Evolutionary conservation across 92 coral and sea anemone genomes (phyloP).

Genomic region (Ricordea florida): DNA sequence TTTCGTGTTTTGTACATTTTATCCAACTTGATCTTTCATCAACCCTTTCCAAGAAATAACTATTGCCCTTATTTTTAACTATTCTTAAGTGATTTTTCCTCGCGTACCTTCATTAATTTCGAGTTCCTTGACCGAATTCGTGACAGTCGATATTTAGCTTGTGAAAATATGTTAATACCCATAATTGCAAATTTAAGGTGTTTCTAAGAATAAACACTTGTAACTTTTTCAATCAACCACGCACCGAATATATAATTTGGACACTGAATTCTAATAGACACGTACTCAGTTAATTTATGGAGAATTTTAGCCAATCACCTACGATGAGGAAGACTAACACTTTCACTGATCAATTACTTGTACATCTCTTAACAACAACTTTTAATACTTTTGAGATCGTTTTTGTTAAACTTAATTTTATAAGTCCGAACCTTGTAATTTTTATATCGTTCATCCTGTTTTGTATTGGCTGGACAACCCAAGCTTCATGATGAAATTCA

Average conservation of each 20-base stretch:
- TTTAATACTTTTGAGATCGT: too few relatives aligned
- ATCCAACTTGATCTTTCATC: too few relatives aligned
- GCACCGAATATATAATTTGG: neutral
- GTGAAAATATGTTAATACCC: neutral
- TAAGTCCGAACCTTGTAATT: neutral
- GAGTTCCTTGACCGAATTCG: neutral
- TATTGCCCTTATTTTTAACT: neutral
- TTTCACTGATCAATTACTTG: neutral
- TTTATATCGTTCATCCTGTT: neutral
- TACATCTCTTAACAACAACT: neutral
- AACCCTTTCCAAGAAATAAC: neutral
- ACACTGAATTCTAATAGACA: neutral
- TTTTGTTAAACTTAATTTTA: neutral
- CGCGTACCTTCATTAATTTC: neutral
- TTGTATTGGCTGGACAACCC: neutral
- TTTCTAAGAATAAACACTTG: neutral
- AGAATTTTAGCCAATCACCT: too few relatives aligned
- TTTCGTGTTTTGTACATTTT: too few relatives aligned
- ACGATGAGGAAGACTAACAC: neutral
- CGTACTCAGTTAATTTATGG: neutral
- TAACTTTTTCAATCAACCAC: neutral
- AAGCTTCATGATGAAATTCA: neutral
- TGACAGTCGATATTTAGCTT: neutral
- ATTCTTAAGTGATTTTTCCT: too few relatives aligned
- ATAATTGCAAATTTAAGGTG: neutral